Base-by-base conservation (phyloP, 2,113 vertebrate genomes). In the Gadus chalcogrammus region DNA sequence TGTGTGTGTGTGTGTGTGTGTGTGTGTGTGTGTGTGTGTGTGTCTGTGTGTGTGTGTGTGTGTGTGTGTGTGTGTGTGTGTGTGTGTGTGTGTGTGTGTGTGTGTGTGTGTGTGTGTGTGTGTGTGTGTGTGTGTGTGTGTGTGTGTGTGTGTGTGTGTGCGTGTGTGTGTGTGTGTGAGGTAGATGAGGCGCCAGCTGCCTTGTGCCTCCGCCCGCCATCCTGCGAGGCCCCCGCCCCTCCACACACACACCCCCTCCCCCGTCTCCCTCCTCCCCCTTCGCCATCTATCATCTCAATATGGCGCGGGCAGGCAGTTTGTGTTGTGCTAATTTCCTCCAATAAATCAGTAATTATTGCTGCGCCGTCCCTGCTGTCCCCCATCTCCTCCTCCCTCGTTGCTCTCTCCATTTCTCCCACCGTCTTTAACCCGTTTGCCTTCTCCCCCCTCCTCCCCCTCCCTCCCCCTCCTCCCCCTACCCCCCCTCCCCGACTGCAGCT, bases 341-440 rank as follows among this genome's bases (percentile, higher is more conserved):
- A 96, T 98, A 99, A 99, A 97, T 98, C 96, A 96, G 97, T 98
- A 97, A 99, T 99, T 97, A 99, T 98, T 98, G 97, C 96, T 96
- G 93, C 93, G 93, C 95, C 94, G 94, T 97, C 96, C 96, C 96
- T 93, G 95, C 96, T 87, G 85, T 76, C 85, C 65, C 78, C 18
- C 55, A 71, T 72, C 76, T 9, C 53, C 52, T 24, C 53, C 64
- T 20, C 71, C 42, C 24, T 65, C 3, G 67, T 8, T 42, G 1
- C 65, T 48, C 64, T 24, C 13, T 17, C 61, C 9, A 20, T 63
- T 15, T 63, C 61, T 28, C 61, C 15, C 61, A 11, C 24, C 24
- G 11, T 27, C 22, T 63, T 24, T 27, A 20, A 27, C 61, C 42
- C 42, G 8, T 48, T 48, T 48, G 42, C 42, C 42, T 48, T 22